Percentiles rank a stretch among this genome's conserved stretches.
phyloP scores from a whole-genome alignment of 2,888 invertebrate genomes.

The Stenchaetothrips biformis region DNA sequence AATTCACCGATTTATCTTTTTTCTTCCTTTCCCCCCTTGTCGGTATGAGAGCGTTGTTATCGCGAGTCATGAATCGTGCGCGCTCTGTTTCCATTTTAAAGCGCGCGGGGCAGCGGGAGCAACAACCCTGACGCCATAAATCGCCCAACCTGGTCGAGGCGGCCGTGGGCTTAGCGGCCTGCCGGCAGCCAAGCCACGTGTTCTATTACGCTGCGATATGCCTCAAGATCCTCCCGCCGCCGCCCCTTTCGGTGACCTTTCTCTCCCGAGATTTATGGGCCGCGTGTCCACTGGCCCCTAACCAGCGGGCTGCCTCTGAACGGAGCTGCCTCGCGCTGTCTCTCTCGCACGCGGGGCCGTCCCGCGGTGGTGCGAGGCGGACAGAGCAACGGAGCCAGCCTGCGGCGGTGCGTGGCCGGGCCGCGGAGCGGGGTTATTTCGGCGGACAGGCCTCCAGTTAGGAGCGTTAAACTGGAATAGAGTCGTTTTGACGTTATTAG shows the following conservation, averaged over 20 bases:
- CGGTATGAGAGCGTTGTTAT: not conserved
- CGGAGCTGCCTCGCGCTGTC: no score
- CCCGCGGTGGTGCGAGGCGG: no score
- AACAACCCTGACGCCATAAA: not conserved
- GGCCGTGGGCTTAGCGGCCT: no score
- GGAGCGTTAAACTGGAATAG: no score
- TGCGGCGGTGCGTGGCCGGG: no score
- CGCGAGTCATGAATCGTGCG: not conserved
- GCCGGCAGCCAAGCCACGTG: not conserved
- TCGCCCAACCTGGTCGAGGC: slow-evolving; percentile 9
- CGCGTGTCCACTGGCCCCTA: no score
- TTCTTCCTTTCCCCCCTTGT: not conserved
- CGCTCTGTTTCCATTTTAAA: slow-evolving; percentile 4
- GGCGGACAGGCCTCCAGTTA: no score
- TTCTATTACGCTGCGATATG: slow-evolving; percentile 7
- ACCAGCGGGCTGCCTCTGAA: no score
- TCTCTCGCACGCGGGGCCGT: no score
- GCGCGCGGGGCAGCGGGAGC: not conserved
- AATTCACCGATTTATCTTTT: not conserved
- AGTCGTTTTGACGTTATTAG: no score
- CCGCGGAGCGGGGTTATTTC: no score
- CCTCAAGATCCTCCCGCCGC: not conserved
- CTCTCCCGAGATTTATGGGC: not conserved
- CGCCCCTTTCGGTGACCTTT: not conserved
- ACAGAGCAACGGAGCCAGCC: no score